Evolutionary conservation across 2,113 vertebrate species (phyloP), one percentile per base, ranked within the genome.

Genomic region (Phainopepla nitens): DNA sequence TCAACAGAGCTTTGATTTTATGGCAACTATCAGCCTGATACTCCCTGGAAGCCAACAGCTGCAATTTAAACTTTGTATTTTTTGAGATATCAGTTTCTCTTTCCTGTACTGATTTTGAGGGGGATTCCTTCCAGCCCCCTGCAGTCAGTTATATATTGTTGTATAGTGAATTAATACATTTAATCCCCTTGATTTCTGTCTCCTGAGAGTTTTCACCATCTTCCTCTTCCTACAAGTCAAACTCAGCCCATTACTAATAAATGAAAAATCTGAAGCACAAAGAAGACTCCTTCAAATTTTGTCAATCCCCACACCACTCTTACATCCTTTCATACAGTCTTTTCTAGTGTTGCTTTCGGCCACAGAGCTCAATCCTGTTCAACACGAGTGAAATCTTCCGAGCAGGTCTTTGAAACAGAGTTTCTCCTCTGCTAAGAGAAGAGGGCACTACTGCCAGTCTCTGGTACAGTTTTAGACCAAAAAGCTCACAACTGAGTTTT

Each of bases 11-110:
- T 97, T 95, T 16, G 57, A 35, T 88, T 98, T 98, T 97, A 95
- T 95, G 88, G 92, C 75, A 96, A 75, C 83, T 93, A 89, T 91
- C 96, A 96, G 82, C 70, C 17, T 82, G 89, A 94, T 84, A 82
- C 49, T 93, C 89, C 58, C 73, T 92, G 73, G 85, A 97, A 97
- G 96, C 97, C 97, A 96, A 97, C 95, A 95, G 41, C 21, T 91
- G 88, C 80, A 93, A 96, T 97, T 96, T 93, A 91, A 87, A 97
- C 97, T 97, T 91, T 95, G 66, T 80, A 93, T 53, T 96, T 96
- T 94, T 70, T 71, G 62, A 57, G 44, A 82, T 96, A 92, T 95
- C 71, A 41, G 56, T 95, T 97, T 97, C 87, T 97, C 77, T 95
- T 96, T 94, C 90, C 89, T 93, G 54, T 57, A 85, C 45, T 95